Conservation (phyloP, 2,888 invertebrate genomes). For the Leucophenga maculata region DNA sequence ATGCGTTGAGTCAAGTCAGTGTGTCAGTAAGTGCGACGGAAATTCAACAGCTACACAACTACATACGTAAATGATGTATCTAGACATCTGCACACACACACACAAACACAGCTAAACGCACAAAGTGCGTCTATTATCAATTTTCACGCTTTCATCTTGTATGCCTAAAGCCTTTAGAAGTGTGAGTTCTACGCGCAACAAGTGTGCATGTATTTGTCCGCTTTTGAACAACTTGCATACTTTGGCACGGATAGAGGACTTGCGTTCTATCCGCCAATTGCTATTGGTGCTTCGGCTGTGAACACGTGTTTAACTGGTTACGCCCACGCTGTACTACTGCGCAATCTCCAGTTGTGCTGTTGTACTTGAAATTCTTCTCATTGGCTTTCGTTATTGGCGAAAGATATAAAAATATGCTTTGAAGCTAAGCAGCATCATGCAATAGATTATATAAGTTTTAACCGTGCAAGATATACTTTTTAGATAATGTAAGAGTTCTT, state of each 20-base stretch:
- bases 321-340: slow-evolving; percentile 41
- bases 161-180: not conserved
- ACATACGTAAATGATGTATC: not conserved
- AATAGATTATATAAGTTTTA: too few relatives aligned
- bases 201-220: slow-evolving; percentile 51
- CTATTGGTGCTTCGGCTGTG: slow-evolving; percentile 40
- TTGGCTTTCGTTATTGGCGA: not conserved
- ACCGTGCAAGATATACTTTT: too few relatives aligned
- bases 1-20: not conserved
- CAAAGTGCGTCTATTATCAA: slow-evolving; percentile 53
- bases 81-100: not conserved
- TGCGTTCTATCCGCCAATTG: slow-evolving; percentile 54
- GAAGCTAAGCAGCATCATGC: too few relatives aligned
- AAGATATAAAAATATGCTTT: not conserved
- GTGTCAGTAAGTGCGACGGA: slow-evolving; percentile 5
- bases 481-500: too few relatives aligned
- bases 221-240: not conserved
- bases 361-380: not conserved
- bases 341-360: slow-evolving; percentile 44
- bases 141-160: slow-evolving; percentile 43
- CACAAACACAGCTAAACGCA: not conserved
- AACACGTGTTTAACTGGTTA: slow-evolving; percentile 28
- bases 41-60: not conserved
- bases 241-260: slow-evolving; percentile 41
- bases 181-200: slow-evolving; percentile 44